Base-by-base conservation (phyloP, 2,113 vertebrate species). In the Narcine bancroftii region DNA sequence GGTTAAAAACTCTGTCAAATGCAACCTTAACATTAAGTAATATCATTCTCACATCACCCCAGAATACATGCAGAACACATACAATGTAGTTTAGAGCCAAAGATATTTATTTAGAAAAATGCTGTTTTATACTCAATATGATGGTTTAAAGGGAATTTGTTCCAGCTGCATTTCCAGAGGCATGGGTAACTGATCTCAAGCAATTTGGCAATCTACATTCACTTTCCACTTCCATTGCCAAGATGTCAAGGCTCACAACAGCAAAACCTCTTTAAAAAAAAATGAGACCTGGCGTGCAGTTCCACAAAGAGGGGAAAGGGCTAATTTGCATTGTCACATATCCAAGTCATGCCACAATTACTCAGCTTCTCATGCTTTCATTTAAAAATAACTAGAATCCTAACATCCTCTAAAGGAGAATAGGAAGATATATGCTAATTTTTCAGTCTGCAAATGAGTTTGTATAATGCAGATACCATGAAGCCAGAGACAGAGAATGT, bases 81-180 rank as follows among this genome's bases (percentile, higher is more conserved):
- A 91, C 24, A 69, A 91, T 33, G 63, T n/a, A 21, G 89, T 69
- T 91, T 91, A 69, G 89, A 69, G 89, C 89, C 69, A 91, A 69
- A 91, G 65, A 42, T 69, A 69, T 91, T 91, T 91, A 91, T 91
- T 91, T 91, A 91, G 89, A 91, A 91, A 91, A 91, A 69, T 69
- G 89, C 63, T 42, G 87, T 63, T 87, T 87, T 91, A 47, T 69
- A 91, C 63, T 91, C 47, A 91, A 69, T 65, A 89, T 47, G 89
- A 91, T 65, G 71, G 63, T 69, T 69, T 69, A 91, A 69, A 91
- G 89, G 39, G 65, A 42, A 91, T 69, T 11, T 42, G 65, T 69
- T 71, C 39, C 89, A 91, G 63, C 42, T 91, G 66, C 65, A 91
- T 69, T 91, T 91, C 89, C 39, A 69, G 39, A 91, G 39, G 63